Conservation (phyloP, 23 tunicate genomes). For the Halocynthia aurantium region DNA sequence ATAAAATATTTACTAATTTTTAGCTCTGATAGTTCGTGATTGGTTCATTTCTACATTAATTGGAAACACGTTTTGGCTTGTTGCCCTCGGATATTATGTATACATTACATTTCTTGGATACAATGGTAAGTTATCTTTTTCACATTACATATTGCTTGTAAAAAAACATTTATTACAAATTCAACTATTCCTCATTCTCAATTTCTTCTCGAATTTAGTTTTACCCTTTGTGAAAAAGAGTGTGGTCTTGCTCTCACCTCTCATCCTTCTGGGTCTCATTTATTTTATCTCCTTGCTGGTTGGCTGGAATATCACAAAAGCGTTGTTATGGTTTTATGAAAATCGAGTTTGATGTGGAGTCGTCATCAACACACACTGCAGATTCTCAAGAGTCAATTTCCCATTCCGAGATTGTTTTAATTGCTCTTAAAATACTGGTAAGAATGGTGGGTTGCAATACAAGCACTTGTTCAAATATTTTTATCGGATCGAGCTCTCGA, state of each 20-base stretch:
- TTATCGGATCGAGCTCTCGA: no score
- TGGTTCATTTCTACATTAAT: conserved; percentile 60
- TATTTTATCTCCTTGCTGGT: conserved; percentile 60
- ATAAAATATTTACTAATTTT: not conserved
- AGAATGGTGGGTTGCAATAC: no score
- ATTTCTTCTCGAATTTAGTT: conserved; percentile 26
- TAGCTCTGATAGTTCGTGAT: conserved; percentile 58
- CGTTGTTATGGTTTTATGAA: conserved; percentile 83
- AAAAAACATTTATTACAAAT: not conserved
- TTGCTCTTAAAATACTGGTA: no score
- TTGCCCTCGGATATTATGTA: conserved; percentile 85
- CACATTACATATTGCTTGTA: not conserved
- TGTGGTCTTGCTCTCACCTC: conserved; percentile 67
- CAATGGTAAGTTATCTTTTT: conserved; percentile 52
- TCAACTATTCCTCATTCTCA: no score
- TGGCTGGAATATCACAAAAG: conserved; percentile 78
- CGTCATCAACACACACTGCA: no score
- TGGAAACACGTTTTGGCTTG: conserved; percentile 98
- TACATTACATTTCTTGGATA: conserved; percentile 98
- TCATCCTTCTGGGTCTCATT: conserved; percentile 36
- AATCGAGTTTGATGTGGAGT: conserved; percentile 40
- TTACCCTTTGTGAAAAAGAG: conserved; percentile 93
- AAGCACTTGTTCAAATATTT: no score
- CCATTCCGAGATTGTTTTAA: no score
- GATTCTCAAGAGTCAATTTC: no score